These are phyloP conservation scores for Lithobates pipiens DNA, from an alignment of 2,797 vertebrate species.

Conservation along the genomic window DNA sequence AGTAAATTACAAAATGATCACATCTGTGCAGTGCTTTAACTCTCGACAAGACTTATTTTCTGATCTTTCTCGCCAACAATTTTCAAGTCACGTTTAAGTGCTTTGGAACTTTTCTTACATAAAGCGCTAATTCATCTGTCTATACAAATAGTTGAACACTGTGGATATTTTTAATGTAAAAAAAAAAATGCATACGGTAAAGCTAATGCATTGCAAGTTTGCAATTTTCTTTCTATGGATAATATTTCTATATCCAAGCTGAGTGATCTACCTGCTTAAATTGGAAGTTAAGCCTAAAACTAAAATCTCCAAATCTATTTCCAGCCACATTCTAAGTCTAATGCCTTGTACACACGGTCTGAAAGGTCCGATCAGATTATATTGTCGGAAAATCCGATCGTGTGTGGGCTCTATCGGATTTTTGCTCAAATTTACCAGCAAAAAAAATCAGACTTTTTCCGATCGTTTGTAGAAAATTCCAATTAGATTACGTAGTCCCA, in stretches of 20 bases:
- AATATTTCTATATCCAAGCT: background rate
- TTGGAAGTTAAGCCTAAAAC: no score
- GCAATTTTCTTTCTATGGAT: background rate
- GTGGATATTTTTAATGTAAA: background rate
- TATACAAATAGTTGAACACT: constrained; percentile 1
- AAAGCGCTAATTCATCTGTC: constrained; percentile 25
- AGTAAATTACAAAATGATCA: constrained; percentile 13
- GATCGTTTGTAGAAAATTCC: no score
- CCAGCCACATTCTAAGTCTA: no score
- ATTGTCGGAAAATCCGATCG: no score
- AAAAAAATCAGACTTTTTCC: no score
- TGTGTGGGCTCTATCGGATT: no score
- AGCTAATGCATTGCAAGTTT: background rate
- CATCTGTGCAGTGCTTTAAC: constrained; percentile 70
- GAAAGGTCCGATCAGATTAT: no score
- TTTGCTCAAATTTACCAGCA: no score
- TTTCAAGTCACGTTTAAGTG: constrained; percentile 73
- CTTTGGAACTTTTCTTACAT: constrained; percentile 39
- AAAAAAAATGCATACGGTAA: background rate
- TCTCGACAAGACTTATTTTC: constrained; percentile 73
- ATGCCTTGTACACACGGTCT: no score
- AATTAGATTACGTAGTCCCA: no score
- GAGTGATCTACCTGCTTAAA: no score
- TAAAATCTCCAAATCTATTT: no score
- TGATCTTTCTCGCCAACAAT: constrained; percentile 72